Evolutionary conservation across 2,888 invertebrate species (phyloP).

Genomic region (Odontomyia ornata): DNA sequence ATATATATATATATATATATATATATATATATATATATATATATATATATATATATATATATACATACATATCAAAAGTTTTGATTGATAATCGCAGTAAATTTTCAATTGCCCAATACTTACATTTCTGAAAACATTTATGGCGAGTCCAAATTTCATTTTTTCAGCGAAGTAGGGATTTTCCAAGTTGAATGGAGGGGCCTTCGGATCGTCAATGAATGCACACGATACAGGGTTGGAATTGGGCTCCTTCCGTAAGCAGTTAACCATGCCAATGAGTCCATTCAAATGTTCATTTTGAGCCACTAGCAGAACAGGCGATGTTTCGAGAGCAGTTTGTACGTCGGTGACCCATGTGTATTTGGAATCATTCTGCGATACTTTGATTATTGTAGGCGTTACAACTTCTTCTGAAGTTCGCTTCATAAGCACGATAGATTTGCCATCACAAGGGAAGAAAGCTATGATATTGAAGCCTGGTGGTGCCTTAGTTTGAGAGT

Average conservation of each 20-base stretch:
- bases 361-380: constrained; percentile 55
- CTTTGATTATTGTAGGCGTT: constrained; percentile 54
- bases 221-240: constrained; percentile 72
- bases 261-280: constrained; percentile 87
- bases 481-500: constrained; percentile 57
- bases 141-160: constrained; percentile 75
- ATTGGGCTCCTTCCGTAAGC: constrained; percentile 82
- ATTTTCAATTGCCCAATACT: constrained; percentile 48
- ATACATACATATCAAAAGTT: too few relatives aligned
- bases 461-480: constrained; percentile 56
- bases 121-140: constrained; percentile 77
- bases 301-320: constrained; percentile 70
- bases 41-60: too few relatives aligned
- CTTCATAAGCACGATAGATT: constrained; percentile 59
- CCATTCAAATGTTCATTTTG: constrained; percentile 78
- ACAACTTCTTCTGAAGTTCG: constrained; percentile 53
- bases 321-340: constrained; percentile 56
- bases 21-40: too few relatives aligned
- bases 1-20: too few relatives aligned
- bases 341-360: constrained; percentile 59
- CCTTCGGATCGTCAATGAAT: constrained; percentile 71
- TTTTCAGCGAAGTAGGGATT: constrained; percentile 74
- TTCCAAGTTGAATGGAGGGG: constrained; percentile 73
- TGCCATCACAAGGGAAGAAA: constrained; percentile 56
- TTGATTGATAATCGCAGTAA: too few relatives aligned